Percentiles rank a stretch among this genome's conserved stretches.
These are phyloP conservation scores for Temnothorax unifasciatus DNA, from an alignment of 2,888 invertebrate genomes.

Conservation along the genomic window DNA sequence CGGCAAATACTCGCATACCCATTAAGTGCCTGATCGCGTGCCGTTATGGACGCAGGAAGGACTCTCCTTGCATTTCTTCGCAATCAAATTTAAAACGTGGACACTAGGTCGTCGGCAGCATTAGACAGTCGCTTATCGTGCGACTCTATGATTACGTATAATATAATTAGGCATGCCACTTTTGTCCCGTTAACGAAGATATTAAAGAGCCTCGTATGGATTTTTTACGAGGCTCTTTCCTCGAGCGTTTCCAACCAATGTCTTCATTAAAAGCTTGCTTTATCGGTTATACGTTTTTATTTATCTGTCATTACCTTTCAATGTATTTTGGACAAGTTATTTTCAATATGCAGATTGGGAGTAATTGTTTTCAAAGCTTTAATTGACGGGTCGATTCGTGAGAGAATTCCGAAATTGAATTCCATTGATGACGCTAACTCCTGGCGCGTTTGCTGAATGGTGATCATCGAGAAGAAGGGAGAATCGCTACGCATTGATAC, in stretches of 20 bases:
- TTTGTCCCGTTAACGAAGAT: not conserved
- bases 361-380: slow-evolving; percentile 40
- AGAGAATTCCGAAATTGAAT: slow-evolving; percentile 62
- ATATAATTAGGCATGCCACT: not conserved
- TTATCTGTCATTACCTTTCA: not conserved
- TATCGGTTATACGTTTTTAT: not conserved
- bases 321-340: not conserved
- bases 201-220: not conserved
- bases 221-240: not conserved
- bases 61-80: slow-evolving; percentile 31
- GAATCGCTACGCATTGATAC: slow-evolving; percentile 53
- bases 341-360: not conserved
- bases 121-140: slow-evolving; percentile 11
- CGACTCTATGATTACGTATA: not conserved
- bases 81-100: slow-evolving; percentile 43
- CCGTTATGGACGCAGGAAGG: slow-evolving; percentile 59
- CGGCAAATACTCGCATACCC: slow-evolving; percentile 67
- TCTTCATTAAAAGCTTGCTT: not conserved
- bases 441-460: slow-evolving; percentile 61
- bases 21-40: slow-evolving; percentile 44
- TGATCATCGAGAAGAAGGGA: slow-evolving; percentile 44
- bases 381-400: slow-evolving; percentile 54
- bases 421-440: slow-evolving; percentile 68
- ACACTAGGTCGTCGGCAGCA: not conserved
- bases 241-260: not conserved